Evolutionary conservation across 2,888 invertebrate species (phyloP).

Genomic region (Busseola fusca): DNA sequence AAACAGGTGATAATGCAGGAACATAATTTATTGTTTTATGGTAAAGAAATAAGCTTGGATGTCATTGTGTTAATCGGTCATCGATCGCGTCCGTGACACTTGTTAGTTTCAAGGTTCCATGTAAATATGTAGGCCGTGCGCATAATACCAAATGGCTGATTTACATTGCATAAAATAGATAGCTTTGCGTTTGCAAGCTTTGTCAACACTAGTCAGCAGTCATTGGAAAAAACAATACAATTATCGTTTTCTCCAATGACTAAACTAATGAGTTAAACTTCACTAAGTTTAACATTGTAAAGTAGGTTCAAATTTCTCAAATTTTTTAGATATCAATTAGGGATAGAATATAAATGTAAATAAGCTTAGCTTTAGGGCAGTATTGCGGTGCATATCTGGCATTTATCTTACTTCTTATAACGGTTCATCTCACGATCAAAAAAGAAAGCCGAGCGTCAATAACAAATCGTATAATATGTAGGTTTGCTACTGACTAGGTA

Average conservation of each 20-base stretch:
- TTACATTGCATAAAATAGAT: slow-evolving; percentile 6
- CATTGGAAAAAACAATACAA: not conserved
- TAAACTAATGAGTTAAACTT: too few relatives aligned
- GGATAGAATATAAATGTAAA: not conserved
- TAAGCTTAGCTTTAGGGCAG: not conserved
- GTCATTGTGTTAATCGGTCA: slow-evolving; percentile 56
- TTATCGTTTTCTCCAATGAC: too few relatives aligned
- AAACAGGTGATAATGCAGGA: slow-evolving; percentile 27
- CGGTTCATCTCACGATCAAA: not conserved
- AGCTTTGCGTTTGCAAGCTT: slow-evolving; percentile 1
- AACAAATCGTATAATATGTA: not conserved
- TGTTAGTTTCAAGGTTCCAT: slow-evolving; percentile 38
- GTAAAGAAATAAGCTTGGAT: not conserved
- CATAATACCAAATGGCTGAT: slow-evolving; percentile 21
- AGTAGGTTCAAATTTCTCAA: not conserved
- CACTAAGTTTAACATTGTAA: slow-evolving; percentile 2
- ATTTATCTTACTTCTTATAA: too few relatives aligned
- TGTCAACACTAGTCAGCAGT: slow-evolving; percentile 1
- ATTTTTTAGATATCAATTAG: not conserved
- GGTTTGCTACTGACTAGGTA: not conserved
- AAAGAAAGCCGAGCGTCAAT: slow-evolving; percentile 2
- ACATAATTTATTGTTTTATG: slow-evolving; percentile 10
- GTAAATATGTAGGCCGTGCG: slow-evolving; percentile 33
- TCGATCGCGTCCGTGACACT: slow-evolving; percentile 70
- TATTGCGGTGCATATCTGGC: not conserved